Conservation (phyloP, 2,797 vertebrate species). For the Aulostomus chinensis region DNA sequence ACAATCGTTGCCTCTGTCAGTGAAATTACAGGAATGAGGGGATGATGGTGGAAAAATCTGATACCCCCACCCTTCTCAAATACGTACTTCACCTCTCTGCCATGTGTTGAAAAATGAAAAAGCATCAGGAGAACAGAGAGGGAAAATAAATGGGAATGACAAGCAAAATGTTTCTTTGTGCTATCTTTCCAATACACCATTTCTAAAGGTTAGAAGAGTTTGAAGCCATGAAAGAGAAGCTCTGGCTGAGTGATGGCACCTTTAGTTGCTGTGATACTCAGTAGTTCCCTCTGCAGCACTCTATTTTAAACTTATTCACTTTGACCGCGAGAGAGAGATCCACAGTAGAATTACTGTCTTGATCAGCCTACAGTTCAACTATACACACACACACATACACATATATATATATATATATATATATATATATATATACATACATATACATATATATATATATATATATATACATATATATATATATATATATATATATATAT, state of each 20-base stretch:
- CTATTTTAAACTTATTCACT: conserved; percentile 26
- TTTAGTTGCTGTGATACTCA: conserved; percentile 16
- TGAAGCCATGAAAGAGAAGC: conserved; percentile 36
- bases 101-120: conserved; percentile 26
- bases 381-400: too few species aligned
- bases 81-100: not conserved
- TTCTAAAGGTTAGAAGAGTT: conserved; percentile 55
- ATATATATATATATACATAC: too few species aligned
- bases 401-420: too few species aligned
- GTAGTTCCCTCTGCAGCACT: conserved; percentile 3
- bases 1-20: conserved; percentile 60
- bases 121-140: conserved; percentile 30
- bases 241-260: conserved; percentile 31
- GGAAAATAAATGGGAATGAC: conserved; percentile 38
- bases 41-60: conserved; percentile 31
- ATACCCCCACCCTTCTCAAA: not conserved
- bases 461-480: too few species aligned
- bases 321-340: conserved; percentile 24
- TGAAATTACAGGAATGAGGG: conserved; percentile 46
- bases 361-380: conserved; percentile 44
- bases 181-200: conserved; percentile 54
- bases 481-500: too few species aligned
- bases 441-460: too few species aligned
- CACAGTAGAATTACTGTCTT: conserved; percentile 22
- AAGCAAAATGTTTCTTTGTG: conserved; percentile 57